Evolutionary conservation across 1,140 invertebrate species (phyloP).

Genomic region (Phymorhynchus buccinoides): DNA sequence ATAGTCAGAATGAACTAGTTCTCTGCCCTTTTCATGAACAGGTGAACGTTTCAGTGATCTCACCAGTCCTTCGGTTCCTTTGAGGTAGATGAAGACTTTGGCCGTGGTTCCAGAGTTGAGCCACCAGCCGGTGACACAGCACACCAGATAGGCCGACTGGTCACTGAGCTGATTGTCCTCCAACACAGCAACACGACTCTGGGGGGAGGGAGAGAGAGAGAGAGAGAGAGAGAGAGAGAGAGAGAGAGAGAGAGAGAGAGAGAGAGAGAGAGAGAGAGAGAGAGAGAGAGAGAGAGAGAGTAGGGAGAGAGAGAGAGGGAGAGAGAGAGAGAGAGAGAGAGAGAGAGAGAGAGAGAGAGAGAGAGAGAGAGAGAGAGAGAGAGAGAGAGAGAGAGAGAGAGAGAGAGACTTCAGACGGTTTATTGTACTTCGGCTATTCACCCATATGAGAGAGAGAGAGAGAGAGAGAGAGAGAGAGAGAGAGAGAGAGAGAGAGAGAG

Average conservation of each 20-base stretch:
- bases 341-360: background rate
- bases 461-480: no score
- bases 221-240: background rate
- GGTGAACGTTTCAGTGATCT: no score
- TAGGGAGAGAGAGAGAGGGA: background rate
- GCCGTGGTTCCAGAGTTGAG: constrained; percentile 55
- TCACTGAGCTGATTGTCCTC: constrained; percentile 41
- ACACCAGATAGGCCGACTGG: constrained; percentile 50
- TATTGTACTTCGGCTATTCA: no score
- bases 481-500: no score
- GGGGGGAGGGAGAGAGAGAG: background rate
- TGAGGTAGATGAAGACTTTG: constrained; percentile 53
- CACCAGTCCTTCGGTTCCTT: constrained; percentile 31
- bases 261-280: no score
- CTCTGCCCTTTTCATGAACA: constrained; percentile 54
- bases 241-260: background rate
- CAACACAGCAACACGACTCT: constrained; percentile 47
- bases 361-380: no score
- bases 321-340: background rate
- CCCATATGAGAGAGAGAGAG: no score
- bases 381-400: no score
- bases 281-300: no score
- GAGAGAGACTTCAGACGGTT: no score
- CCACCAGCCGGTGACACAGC: constrained; percentile 57
- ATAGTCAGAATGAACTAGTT: constrained; percentile 61